Conservation (phyloP, 1,140 invertebrate genomes). For the Drosophila lacteicornis region DNA sequence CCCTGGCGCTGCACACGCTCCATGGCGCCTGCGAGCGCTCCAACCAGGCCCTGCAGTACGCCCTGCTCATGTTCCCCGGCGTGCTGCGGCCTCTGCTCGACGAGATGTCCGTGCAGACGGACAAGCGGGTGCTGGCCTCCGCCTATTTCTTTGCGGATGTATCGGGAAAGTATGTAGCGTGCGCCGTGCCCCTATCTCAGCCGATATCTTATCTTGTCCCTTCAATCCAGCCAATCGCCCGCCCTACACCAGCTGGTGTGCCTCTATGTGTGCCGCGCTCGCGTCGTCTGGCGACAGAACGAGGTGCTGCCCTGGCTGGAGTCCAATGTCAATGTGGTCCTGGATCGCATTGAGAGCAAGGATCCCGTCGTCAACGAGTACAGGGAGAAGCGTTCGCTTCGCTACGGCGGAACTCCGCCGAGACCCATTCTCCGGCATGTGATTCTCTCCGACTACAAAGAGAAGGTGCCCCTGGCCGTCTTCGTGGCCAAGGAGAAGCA, state of each 20-base stretch:
- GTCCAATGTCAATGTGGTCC: slow-evolving; percentile 88
- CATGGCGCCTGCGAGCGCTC: slow-evolving; percentile 85
- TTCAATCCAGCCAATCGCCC: slow-evolving; percentile 86
- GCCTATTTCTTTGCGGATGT: slow-evolving; percentile 84
- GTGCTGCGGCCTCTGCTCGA: slow-evolving; percentile 90
- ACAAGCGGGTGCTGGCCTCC: slow-evolving; percentile 87
- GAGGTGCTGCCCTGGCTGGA: slow-evolving; percentile 92
- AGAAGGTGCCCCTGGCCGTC: slow-evolving; percentile 85
- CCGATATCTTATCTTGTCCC: slow-evolving; percentile 42
- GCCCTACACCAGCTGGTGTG: slow-evolving; percentile 90
- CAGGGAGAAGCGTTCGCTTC: slow-evolving; percentile 86
- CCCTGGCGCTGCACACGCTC: slow-evolving; percentile 90
- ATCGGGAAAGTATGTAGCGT: slow-evolving; percentile 66
- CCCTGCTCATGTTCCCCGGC: slow-evolving; percentile 93
- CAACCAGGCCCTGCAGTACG: slow-evolving; percentile 89
- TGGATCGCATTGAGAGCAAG: slow-evolving; percentile 89
- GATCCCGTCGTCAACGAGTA: slow-evolving; percentile 88
- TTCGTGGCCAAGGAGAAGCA: slow-evolving; percentile 85
- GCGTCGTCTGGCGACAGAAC: slow-evolving; percentile 92
- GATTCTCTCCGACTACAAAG: slow-evolving; percentile 92
- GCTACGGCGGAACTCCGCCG: slow-evolving; percentile 86
- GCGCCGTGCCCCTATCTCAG: neutral
- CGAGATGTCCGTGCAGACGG: slow-evolving; percentile 91
- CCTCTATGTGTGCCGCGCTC: slow-evolving; percentile 90
- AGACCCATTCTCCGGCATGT: slow-evolving; percentile 92